Percentiles rank a stretch among this genome's conserved stretches.
These are phyloP conservation scores for Ectobius pallidus DNA, from an alignment of 2,888 invertebrate genomes.

Conservation along the genomic window DNA sequence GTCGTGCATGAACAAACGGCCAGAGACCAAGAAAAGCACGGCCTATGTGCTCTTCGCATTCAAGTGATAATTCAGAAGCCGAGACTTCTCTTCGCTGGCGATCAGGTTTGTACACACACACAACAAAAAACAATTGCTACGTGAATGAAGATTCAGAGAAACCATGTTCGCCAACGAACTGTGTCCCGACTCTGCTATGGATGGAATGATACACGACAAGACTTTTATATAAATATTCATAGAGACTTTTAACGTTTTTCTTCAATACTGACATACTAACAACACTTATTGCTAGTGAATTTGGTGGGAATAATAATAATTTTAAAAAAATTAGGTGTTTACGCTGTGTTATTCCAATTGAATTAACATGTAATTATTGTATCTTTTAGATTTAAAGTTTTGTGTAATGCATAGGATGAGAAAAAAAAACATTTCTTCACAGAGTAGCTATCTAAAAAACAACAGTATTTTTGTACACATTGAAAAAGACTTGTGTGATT, in stretches of 20 bases:
- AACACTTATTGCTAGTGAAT: slow-evolving; percentile 60
- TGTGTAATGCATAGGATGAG: slow-evolving; percentile 33
- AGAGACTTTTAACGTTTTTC: slow-evolving; percentile 37
- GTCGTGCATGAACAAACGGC: not conserved
- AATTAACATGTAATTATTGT: slow-evolving; percentile 61
- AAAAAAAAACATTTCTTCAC: slow-evolving; percentile 43
- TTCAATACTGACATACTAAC: slow-evolving; percentile 58
- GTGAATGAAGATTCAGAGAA: slow-evolving; percentile 2
- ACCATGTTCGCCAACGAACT: slow-evolving; percentile 22
- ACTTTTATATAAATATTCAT: slow-evolving; percentile 40
- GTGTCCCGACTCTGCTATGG: slow-evolving; percentile 42
- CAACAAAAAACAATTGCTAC: slow-evolving; percentile 8
- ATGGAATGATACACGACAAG: slow-evolving; percentile 46
- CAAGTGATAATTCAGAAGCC: slow-evolving; percentile 36
- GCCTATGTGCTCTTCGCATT: slow-evolving; percentile 34
- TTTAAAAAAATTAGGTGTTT: slow-evolving; percentile 16
- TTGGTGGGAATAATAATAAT: slow-evolving; percentile 39
- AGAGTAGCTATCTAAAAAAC: slow-evolving; percentile 54
- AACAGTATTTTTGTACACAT: slow-evolving; percentile 53
- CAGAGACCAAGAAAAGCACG: slow-evolving; percentile 31
- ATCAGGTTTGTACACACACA: not conserved
- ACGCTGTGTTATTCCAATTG: slow-evolving; percentile 45
- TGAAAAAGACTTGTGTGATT: slow-evolving; percentile 62
- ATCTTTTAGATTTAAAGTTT: slow-evolving; percentile 54
- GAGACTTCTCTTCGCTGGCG: slow-evolving; percentile 4